phyloP scores from a whole-genome alignment of 1,140 invertebrate genomes.

The Maconellicoccus hirsutus region DNA sequence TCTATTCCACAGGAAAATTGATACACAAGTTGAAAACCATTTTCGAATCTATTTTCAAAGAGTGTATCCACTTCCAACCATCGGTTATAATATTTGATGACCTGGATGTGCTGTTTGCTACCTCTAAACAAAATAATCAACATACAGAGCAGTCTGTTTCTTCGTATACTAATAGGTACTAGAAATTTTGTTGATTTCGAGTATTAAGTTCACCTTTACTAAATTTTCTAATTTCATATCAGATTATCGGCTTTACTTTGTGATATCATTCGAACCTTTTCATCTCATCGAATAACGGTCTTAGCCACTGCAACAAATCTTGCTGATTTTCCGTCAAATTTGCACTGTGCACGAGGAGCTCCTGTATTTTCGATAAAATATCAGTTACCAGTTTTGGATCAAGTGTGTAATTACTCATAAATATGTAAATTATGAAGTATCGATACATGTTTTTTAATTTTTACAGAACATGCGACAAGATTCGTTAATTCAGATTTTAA shows the following conservation, averaged over 20 bases:
- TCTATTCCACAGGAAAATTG: not conserved
- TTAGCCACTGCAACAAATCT: not conserved
- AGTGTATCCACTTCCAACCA: not conserved
- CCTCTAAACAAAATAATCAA: not conserved
- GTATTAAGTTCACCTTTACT: no score
- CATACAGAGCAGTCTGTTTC: not conserved
- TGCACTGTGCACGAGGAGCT: not conserved
- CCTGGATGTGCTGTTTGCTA: not conserved
- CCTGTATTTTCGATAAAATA: not conserved
- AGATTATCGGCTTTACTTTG: not conserved
- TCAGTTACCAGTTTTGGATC: not conserved
- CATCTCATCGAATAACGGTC: not conserved
- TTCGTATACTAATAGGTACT: not conserved
- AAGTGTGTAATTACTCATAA: not conserved
- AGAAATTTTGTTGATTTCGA: not conserved
- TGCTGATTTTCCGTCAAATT: not conserved
- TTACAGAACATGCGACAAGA: not conserved
- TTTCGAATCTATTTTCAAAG: not conserved
- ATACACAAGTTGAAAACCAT: not conserved
- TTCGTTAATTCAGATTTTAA: not conserved
- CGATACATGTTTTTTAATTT: not conserved
- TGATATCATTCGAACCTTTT: not conserved
- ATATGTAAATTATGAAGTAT: not conserved
- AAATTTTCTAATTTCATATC: not conserved
- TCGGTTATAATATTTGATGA: not conserved